Base-by-base conservation (phyloP, 2,888 invertebrate genomes). In the Cybosia mesomella region DNA sequence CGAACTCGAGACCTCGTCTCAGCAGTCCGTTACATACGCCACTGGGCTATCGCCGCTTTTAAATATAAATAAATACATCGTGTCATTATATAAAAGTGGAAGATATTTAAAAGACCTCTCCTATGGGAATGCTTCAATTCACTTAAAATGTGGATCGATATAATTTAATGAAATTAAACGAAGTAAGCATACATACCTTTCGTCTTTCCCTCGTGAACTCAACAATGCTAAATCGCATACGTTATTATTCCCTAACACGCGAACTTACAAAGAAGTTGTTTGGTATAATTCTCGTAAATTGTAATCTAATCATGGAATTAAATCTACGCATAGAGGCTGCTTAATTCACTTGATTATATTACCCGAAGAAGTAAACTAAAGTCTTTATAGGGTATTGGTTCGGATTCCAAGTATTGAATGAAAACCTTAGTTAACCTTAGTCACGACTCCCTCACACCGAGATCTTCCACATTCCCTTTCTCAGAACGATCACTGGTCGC, bases 211-310 rank as follows among this genome's bases (percentile, higher is more conserved):
- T 8, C 32, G 5, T 53, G 53, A 53, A 21, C 32, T 53, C 8
- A 21, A 49, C 39, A 60, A 43, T 43, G 18, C 24, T 43, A 60
- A 43, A 43, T 18, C 32, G 18, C 22, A 34, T 22, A n/a, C 15
- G 49, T 49, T 62, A 67, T 63, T 36, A 36, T 36, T 58, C 32
- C 58, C 49, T 15, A 58, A 22, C 67, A 63, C 67, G 67, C 58
- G 36, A 67, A 36, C 58, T 22, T 39, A 39, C 28, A 60, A 54
- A n/a, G 66, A 2, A 49, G 59, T 22, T 36, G 43, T 57, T 28
- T 39, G 63, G 15, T 59, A 21, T 39, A 67, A 49, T 9, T 34
- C 21, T 74, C 49, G 58, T 76, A 64, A 28, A 63, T 34, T n/a
- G 60, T 66, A 58, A 67, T 53, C 58, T 66, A 49, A 63, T 53